Conservation (phyloP, 2,888 invertebrate genomes). For the Pantelozetes paolii region DNA sequence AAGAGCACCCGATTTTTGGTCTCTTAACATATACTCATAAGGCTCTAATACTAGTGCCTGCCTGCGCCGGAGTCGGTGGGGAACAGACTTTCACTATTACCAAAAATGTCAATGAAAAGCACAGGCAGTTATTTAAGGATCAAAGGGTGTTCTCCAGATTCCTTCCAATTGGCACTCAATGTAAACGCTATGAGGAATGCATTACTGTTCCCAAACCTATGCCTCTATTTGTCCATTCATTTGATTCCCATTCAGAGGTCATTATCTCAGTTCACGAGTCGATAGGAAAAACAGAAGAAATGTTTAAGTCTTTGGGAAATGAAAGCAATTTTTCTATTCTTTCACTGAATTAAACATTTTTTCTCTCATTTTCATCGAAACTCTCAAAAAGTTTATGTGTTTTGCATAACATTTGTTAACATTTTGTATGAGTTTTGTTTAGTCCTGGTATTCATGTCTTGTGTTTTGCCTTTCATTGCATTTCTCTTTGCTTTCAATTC, state of each 20-base stretch:
- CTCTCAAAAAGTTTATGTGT: no score
- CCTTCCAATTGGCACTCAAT: slow-evolving; percentile 24
- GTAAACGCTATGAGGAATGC: not conserved
- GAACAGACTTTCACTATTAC: slow-evolving; percentile 4
- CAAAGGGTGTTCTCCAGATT: slow-evolving; percentile 31
- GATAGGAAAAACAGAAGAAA: no score
- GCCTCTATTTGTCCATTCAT: slow-evolving; percentile 31
- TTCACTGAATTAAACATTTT: no score
- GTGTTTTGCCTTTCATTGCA: no score
- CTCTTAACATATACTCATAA: slow-evolving; percentile 26
- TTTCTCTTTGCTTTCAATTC: no score
- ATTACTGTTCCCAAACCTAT: not conserved
- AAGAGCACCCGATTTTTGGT: slow-evolving; percentile 28
- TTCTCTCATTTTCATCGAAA: no score
- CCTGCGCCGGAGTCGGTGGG: slow-evolving; percentile 29
- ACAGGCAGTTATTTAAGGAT: slow-evolving; percentile 25
- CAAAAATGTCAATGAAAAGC: slow-evolving; percentile 34
- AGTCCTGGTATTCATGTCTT: no score
- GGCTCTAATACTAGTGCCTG: not conserved
- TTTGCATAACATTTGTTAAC: no score
- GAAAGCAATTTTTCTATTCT: no score
- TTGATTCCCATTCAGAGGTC: slow-evolving; percentile 7
- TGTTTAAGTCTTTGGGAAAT: no score
- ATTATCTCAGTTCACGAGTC: slow-evolving; percentile 15
- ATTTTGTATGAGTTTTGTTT: no score